Base-by-base conservation (phyloP, 2,888 invertebrate species). In the Hypena proboscidalis region DNA sequence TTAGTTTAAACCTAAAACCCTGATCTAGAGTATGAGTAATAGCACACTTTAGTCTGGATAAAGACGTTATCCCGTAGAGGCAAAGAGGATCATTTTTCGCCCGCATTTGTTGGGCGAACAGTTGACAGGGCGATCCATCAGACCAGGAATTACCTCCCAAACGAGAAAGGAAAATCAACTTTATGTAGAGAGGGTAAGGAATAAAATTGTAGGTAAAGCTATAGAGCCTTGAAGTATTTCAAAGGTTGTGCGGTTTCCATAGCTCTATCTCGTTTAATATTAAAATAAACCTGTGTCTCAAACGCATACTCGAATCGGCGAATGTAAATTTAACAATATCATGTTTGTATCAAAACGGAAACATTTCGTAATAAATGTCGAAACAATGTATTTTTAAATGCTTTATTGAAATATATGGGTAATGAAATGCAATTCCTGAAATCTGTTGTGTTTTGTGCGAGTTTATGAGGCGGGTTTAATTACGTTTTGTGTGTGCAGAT, bases 71-170 rank as follows among this genome's bases (percentile, higher is more conserved):
- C 71, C 60, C 57, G 48, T 58, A 55, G 52, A 60, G 68, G 66
- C 55, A 59, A 65, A 40, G 60, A 58, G 68, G 74, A 79, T 77
- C 66, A 80, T 82, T 83, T 83, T 83, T 81, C 77, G 70, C 70
- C 40, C 55, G 63, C 59, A 60, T 58, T 66, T 58, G 58, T 64
- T 67, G 69, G 67, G 61, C 63, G 70, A 64, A 65, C 54, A 45
- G 70, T 69, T 78, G 77, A 82, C 82, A 78, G 76, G 58, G 52
- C 74, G 58, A 82, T 80, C 74, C 65, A 80, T 82, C 80, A 83
- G 61, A 40, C 37, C 34, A 34, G 40, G 42, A 48, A 64, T 62
- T 47, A 45, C 40, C 33, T 26, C 23, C 34, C 32, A 44, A 55
- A 55, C 44, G 44, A 44, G 48, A 54, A 43, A 47, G 60, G 45